A percentile compares a stretch with the other conserved stretches of the same genome.
phyloP scores from a whole-genome alignment of 2,113 vertebrate species.

The Choloepus hoffmanni region DNA sequence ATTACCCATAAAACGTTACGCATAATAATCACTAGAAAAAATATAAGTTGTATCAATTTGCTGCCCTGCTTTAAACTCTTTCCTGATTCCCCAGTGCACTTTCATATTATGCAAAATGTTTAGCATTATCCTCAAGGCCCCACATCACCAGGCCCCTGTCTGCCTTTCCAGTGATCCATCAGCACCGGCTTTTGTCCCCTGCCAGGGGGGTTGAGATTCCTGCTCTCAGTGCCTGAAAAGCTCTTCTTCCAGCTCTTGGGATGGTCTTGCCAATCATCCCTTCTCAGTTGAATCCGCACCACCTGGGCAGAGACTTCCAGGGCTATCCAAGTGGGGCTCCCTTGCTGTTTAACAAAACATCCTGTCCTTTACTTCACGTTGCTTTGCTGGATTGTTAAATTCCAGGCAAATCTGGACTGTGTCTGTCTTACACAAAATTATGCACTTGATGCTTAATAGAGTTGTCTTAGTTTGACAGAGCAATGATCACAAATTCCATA shows the following conservation, averaged over 20 bases:
- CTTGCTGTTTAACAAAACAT: neutral
- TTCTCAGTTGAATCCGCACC: neutral
- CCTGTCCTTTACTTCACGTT: fast-evolving
- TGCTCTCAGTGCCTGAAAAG: neutral
- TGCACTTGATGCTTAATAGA: too few species aligned
- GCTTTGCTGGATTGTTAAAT: neutral
- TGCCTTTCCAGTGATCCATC: neutral
- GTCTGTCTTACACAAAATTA: too few species aligned
- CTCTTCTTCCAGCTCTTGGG: neutral
- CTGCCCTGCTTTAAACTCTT: neutral
- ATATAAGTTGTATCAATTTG: neutral
- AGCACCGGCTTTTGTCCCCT: neutral
- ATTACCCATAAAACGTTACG: neutral
- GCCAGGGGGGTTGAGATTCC: too few species aligned
- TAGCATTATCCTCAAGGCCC: neutral
- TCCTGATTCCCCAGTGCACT: neutral
- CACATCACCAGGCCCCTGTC: too few species aligned
- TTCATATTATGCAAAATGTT: neutral
- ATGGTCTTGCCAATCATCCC: neutral
- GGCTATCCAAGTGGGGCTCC: neutral
- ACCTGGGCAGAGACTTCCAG: neutral
- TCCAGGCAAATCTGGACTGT: too few species aligned
- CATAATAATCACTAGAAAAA: neutral
- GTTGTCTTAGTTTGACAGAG: too few species aligned
- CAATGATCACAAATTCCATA: too few species aligned